Base-by-base conservation (phyloP, 2,113 vertebrate genomes). In the Onychostruthus taczanowskii region DNA sequence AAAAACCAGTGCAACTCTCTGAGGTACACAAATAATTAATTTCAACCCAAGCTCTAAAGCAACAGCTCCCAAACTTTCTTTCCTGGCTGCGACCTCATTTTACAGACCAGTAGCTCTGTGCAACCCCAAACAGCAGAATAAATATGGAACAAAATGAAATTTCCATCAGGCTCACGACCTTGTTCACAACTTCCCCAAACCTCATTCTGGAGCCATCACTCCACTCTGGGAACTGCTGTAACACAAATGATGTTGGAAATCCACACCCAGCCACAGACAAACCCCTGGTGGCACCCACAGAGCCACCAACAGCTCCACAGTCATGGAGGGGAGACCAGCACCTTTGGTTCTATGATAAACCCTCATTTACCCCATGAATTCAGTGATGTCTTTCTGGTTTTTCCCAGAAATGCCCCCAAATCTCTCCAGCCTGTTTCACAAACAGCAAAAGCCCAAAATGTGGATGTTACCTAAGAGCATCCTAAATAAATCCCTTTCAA, bases 1-100 rank as follows among this genome's bases (percentile, higher is more conserved):
- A 93, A 93, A 92, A 95, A 66, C 19, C 88, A 90, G 1, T 46
- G 21, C 72, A 95, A 84, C 55, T 43, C 95, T 81, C 96, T n/a
- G 76, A 86, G 90, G 94, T 70, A 90, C 21, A 93, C 87, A 93
- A 92, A 74, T 70, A 92, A 96, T 94, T 95, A 88, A 90, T 94
- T 92, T 90, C 80, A 96, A 90, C 64, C 52, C 90, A 37, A 80
- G 74, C 55, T 46, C 78, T 28, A 62, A 84, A 91, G 70, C 70
- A 83, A 55, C 75, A 93, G 53, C 44, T 95, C 94, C 89, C 80
- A 78, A 97, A 97, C 80, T 96, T 91, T 81, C 80, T 61, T 77
- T 83, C 62, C 89, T 1, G 37, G 73, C 56, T 92, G 66, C 0
- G 24, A 96, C 91, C 93, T 94, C 91, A 97, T 96, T 96, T 97